phyloP scores from a whole-genome alignment of 2,113 vertebrate species.

The Petroica traversi region DNA sequence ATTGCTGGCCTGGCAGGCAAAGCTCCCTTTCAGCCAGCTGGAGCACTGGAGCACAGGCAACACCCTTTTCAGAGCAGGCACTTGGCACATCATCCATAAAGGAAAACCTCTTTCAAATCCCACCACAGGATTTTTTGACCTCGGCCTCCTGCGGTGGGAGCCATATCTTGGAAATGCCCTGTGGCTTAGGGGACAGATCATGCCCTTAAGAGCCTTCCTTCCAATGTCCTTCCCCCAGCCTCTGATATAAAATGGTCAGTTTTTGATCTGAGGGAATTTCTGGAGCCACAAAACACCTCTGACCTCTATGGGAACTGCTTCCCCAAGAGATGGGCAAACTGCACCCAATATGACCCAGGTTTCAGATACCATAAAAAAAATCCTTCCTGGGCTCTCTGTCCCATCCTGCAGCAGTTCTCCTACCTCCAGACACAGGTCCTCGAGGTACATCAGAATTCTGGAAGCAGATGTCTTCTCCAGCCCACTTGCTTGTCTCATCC shows the following conservation, averaged over 20 bases:
- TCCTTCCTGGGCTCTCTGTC: not conserved
- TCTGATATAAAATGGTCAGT: fast-evolving
- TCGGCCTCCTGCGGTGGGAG: not conserved
- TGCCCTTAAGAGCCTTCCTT: fast-evolving
- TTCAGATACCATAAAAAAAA: not conserved
- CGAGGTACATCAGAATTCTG: not conserved
- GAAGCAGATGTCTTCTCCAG: conserved; percentile 2
- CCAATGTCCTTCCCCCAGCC: not conserved
- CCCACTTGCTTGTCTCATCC: not conserved
- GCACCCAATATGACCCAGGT: too few species aligned
- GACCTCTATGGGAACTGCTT: fast-evolving
- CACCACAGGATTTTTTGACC: fast-evolving
- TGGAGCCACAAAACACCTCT: not conserved
- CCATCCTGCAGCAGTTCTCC: not conserved
- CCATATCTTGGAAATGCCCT: fast-evolving
- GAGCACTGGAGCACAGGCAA: not conserved
- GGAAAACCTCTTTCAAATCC: not conserved
- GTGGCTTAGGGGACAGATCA: not conserved
- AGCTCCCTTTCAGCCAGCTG: not conserved
- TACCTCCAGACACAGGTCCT: not conserved
- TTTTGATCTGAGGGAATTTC: not conserved
- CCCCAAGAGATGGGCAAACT: not conserved
- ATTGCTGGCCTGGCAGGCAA: not conserved
- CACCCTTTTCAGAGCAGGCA: not conserved
- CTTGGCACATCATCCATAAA: not conserved